Evolutionary conservation across 2,797 vertebrate species (phyloP), one percentile per base, ranked within the genome.

Genomic region (Sardinella longiceps): DNA sequence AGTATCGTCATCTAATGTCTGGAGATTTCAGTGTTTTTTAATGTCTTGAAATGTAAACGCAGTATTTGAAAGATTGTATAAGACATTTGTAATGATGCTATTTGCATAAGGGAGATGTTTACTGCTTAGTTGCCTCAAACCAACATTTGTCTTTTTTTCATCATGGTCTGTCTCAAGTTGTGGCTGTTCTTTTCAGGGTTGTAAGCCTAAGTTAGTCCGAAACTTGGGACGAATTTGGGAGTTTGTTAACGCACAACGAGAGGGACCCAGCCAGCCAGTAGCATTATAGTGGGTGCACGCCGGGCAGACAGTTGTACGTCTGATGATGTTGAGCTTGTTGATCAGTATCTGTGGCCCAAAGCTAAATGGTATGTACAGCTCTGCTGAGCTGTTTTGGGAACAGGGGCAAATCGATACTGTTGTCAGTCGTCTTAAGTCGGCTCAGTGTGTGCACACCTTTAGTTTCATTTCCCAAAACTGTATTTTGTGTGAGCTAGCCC

Each of bases 11-110:
- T 74, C 30, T 37, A 18, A 39, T 39, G 30, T 74, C 5, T 33
- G 30, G 33, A 74, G 66, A 74, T 74, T 74, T 74, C 33, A 39
- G 66, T 74, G 66, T 74, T 74, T 74, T 74, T 39, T 39, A 74
- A 39, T 39, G 66, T 74, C 81, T 74, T 85, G n/a, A 88, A 46
- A 46, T 80, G n/a, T 30, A 20, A 85, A 82, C 80, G 28, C 80
- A 87, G 84, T 85, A 85, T 89, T 86, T 87, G 53, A 87, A 85
- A 87, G 45, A 63, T 53, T 80, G 48, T 84, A 43, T 3, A 86
- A 85, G 86, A 82, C 82, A 85, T 48, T 83, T 80, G 83, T 80
- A 81, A 82, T 33, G 12, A 81, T 53, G 53, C 70, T 84, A 51
- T 58, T 51, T 50, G 66, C 82, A 50, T 84, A 82, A 25, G 53